Evolutionary conservation across 2,113 vertebrate genomes (phyloP).

Genomic region (Danionella cerebrum): DNA sequence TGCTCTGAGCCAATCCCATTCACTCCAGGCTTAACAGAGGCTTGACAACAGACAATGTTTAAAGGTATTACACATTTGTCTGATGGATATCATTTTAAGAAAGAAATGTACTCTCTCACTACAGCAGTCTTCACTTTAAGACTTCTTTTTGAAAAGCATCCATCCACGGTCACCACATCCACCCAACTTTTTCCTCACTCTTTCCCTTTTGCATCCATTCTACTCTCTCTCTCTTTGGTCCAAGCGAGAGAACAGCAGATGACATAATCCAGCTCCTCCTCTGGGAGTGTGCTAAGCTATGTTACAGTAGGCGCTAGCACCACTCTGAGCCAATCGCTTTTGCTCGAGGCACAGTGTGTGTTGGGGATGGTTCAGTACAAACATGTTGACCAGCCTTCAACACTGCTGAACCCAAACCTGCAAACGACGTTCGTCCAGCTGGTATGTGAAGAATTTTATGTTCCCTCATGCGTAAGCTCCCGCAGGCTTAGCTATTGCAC

Average conservation of each 20-base stretch:
- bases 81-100: too few species aligned
- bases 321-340: neutral
- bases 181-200: neutral
- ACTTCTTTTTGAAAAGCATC: too few species aligned
- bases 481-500: neutral
- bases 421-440: neutral
- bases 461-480: neutral
- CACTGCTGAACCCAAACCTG: neutral
- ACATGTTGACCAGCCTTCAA: neutral
- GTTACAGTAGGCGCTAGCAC: conserved; percentile 12
- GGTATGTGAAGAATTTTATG: conserved; percentile 12
- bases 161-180: too few species aligned
- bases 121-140: too few species aligned
- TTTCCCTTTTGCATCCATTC: neutral
- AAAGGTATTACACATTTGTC: too few species aligned
- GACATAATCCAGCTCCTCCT: conserved; percentile 30
- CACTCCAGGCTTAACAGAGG: too few species aligned
- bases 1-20: too few species aligned
- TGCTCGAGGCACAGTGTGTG: neutral
- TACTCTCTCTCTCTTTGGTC: neutral
- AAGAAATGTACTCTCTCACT: too few species aligned
- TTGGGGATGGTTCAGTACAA: neutral
- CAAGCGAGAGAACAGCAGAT: neutral
- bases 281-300: conserved; percentile 7
- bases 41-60: too few species aligned